phyloP scores from a whole-genome alignment of 2,113 vertebrate species.

The Cacatua alba region DNA sequence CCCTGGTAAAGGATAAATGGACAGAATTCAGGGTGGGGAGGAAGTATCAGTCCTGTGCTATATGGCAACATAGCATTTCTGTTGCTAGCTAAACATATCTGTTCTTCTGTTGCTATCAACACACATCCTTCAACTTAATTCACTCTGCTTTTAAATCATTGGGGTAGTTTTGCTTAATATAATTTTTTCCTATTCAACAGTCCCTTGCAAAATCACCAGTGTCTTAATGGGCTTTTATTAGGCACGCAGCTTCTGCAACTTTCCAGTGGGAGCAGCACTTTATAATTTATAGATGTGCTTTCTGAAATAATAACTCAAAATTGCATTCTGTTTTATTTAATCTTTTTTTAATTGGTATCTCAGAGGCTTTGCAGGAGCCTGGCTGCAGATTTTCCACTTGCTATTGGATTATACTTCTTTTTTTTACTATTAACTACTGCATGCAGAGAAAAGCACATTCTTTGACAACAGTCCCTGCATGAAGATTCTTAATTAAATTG shows the following conservation, averaged over 20 bases:
- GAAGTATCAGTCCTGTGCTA: not conserved
- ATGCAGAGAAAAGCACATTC: not conserved
- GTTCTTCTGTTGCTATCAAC: too few species aligned
- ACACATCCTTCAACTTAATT: not conserved
- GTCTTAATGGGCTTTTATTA: not conserved
- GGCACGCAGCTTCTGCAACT: not conserved
- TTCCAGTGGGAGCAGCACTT: not conserved
- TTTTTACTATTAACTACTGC: not conserved
- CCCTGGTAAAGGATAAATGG: not conserved
- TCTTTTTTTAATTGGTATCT: conserved; percentile 41
- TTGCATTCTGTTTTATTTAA: conserved; percentile 31
- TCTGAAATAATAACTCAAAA: conserved; percentile 23
- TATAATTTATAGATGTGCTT: conserved; percentile 11
- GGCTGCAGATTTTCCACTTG: not conserved
- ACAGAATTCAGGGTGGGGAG: not conserved
- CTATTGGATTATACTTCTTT: not conserved
- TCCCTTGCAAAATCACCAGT: not conserved
- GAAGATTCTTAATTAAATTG: conserved; percentile 43
- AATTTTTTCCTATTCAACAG: not conserved
- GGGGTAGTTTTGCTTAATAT: not conserved
- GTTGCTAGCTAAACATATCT: too few species aligned
- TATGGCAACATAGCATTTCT: not conserved
- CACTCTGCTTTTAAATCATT: not conserved
- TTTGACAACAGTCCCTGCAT: not conserved
- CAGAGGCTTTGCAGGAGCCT: not conserved